Evolutionary conservation across 30 jellyfish, hydroid and myxozoan genomes (phyloP), one percentile per base, ranked within the genome.

Genomic region (Aurelia sp.): DNA sequence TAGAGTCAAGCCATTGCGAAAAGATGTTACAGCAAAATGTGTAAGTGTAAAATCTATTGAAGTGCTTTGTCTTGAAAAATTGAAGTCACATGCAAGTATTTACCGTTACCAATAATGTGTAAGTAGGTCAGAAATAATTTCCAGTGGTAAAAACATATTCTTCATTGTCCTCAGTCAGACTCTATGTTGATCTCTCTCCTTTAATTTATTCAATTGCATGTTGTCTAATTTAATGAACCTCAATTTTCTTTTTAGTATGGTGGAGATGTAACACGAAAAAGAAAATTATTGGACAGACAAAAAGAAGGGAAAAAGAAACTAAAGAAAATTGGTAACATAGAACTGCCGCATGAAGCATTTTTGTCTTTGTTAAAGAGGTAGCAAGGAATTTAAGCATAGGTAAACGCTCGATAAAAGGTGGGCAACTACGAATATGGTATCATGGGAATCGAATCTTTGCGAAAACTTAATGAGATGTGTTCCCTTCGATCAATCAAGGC

Each of bases 11-110:
- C 97, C 98, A 11, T 62, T 87, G 18, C 40, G 98, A 37, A 93
- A 93, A 60, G 97, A 93, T 40, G 98, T 93, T 0, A 93, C 97
- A 41, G 98, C 98, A 3, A 93, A 93, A 88, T 93, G 98, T 65
- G 98, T 92, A 76, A 80, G 98, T 86, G 2, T 62, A 17, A 16
- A 10, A 13, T 35, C 16, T 48, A 22, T 55, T 1, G 12, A 16
- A 35, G 30, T 48, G 17, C 44, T 7, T 33, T 12, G 21, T 21
- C 19, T 9, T 48, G 40, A 17, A 37, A 73, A 5, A 1, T n/a
- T 21, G 71, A 6, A 19, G 13, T 2, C 16, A 5, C 15, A 44
- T 44, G 10, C 15, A 9, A 13, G 55, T 13, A 44, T 44, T 44
- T 44, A 44, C 55, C 10, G 2, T 0, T 2, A 44, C 15, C 55